Evolutionary conservation across 2,797 vertebrate genomes (phyloP).

Genomic region (Miichthys miiuy): DNA sequence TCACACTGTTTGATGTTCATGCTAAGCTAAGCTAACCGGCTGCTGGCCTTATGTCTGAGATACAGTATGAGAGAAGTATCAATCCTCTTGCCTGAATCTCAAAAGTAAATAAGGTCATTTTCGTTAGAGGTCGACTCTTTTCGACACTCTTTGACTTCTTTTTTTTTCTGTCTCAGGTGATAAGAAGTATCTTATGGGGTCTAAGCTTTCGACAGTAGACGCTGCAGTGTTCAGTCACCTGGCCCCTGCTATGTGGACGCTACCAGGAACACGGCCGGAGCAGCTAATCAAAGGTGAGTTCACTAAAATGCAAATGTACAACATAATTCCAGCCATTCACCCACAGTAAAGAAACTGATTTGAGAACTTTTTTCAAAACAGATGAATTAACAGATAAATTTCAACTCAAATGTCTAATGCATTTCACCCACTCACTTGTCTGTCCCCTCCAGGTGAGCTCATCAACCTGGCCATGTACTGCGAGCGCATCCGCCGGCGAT

Average conservation of each 20-base stretch:
- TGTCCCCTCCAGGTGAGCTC: conserved; percentile 90
- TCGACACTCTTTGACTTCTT: conserved; percentile 4
- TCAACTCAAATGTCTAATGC: no score
- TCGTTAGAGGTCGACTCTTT: background rate
- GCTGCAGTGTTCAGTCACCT: conserved; percentile 97
- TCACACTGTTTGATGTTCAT: background rate
- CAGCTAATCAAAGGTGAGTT: conserved; percentile 93
- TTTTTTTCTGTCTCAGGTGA: conserved; percentile 85
- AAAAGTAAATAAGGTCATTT: background rate
- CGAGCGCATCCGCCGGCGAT: conserved; percentile 95
- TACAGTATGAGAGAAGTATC: background rate
- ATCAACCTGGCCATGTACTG: conserved; percentile 99
- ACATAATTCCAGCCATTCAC: background rate
- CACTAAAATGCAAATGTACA: background rate
- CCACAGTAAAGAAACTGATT: background rate
- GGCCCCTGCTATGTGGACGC: conserved; percentile 98
- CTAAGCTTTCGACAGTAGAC: conserved; percentile 92
- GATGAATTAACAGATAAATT: no score
- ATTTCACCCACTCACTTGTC: background rate
- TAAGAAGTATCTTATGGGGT: conserved; percentile 98
- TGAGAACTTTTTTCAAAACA: no score
- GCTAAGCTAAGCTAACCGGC: background rate
- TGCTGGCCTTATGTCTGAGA: background rate
- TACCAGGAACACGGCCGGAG: conserved; percentile 95
- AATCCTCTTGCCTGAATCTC: background rate